A percentile compares a stretch with the other conserved stretches of the same genome.
Conservation (phyloP, 2,888 invertebrate genomes). For the Machimus atricapillus region DNA sequence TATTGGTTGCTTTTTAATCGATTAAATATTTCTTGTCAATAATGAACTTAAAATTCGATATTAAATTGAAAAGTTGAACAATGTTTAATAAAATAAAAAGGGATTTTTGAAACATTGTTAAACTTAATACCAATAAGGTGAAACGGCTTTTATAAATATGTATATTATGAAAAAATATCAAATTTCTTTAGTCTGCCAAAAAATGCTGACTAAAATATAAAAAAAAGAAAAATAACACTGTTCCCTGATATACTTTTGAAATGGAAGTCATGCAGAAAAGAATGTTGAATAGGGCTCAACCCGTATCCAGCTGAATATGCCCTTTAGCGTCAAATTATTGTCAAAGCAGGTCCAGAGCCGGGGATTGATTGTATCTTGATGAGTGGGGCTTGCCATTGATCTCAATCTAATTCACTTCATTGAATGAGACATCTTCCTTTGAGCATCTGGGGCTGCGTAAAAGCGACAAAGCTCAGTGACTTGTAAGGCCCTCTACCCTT, state of each 20-base stretch:
- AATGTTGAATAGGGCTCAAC: not conserved
- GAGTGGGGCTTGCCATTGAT: not conserved
- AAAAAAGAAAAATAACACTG: not conserved
- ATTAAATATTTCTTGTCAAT: too few relatives aligned
- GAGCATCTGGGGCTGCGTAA: not conserved
- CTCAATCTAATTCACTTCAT: not conserved
- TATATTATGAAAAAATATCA: too few relatives aligned
- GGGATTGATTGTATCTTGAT: not conserved
- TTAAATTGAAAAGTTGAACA: too few relatives aligned
- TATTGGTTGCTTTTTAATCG: too few relatives aligned
- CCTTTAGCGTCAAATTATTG: not conserved
- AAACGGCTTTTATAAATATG: too few relatives aligned
- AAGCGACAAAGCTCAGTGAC: not conserved
- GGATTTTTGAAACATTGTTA: too few relatives aligned
- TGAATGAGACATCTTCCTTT: not conserved
- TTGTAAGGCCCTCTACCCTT: not conserved
- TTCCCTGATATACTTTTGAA: not conserved
- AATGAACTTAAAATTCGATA: too few relatives aligned
- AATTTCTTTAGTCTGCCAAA: too few relatives aligned
- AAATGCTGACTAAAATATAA: too few relatives aligned
- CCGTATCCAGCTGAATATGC: not conserved
- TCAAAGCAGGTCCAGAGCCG: not conserved
- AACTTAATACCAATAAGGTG: too few relatives aligned
- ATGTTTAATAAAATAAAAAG: too few relatives aligned
- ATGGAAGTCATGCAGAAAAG: not conserved